These are phyloP conservation scores for Danio rerio DNA, from an alignment of 2,113 vertebrate genomes.

Conservation along the genomic window GRCz12tu NC_133193.1:28984501-28985000, in stretches of 20 bases:
- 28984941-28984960: not conserved
- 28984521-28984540: not conserved
- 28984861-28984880: not conserved
- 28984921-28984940: conserved; percentile 12
- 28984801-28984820: not conserved
- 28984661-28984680: not conserved
- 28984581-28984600: conserved; percentile 18
- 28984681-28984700: conserved; percentile 9
- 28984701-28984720: conserved; percentile 8
- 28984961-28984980: not conserved
- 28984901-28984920: not conserved
- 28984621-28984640: not conserved
- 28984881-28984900: not conserved
- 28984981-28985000: not conserved
- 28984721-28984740: not conserved
- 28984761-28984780: not conserved
- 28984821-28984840: not conserved
- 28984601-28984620: not conserved
- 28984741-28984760: not conserved
- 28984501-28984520: conserved; percentile 12
- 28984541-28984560: conserved; percentile 16
- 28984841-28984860: not conserved
- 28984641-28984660: not conserved
- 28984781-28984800: conserved; percentile 1
- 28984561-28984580: conserved; percentile 10